Conservation (phyloP, 2,113 vertebrate species). For the Neodontobutis hainanensis region DNA sequence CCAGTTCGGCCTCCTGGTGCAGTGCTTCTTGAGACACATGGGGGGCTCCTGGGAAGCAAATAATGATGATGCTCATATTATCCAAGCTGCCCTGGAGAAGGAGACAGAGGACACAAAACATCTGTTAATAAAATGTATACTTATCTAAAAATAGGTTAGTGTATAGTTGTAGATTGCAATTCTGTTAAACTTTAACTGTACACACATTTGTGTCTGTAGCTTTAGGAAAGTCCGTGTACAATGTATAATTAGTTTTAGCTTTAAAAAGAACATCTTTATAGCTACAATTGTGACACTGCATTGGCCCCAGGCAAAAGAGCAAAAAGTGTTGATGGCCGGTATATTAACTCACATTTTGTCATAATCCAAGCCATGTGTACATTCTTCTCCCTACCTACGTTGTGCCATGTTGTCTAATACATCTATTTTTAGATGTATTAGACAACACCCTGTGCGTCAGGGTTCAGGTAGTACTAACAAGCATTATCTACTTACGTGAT, state of each 20-base stretch:
- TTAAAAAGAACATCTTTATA: too few relatives aligned
- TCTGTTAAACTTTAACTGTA: background rate
- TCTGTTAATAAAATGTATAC: too few relatives aligned
- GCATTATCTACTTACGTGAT: conserved; percentile 51
- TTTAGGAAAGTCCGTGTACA: background rate
- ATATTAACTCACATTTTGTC: conserved; percentile 48
- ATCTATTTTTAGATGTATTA: conserved; percentile 64
- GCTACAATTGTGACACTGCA: too few relatives aligned
- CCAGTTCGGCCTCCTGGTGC: conserved; percentile 74
- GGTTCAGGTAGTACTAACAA: conserved; percentile 30
- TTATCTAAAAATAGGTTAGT: too few relatives aligned
- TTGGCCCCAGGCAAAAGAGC: conserved; percentile 40
- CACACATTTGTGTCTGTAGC: background rate
- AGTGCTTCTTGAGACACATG: conserved; percentile 77
- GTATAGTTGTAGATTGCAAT: too few relatives aligned
- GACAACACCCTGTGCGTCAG: conserved; percentile 7
- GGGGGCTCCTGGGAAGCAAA: conserved; percentile 82
- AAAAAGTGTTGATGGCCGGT: conserved; percentile 9
- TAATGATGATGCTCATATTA: conserved; percentile 84
- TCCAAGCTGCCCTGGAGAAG: conserved; percentile 82
- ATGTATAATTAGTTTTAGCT: too few relatives aligned
- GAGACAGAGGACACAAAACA: conserved; percentile 28
- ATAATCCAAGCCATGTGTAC: conserved; percentile 66
- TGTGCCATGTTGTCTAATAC: conserved; percentile 60
- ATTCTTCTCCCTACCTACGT: conserved; percentile 35